Percentiles rank a stretch among this genome's conserved stretches.
Evolutionary conservation across 2,797 vertebrate genomes (phyloP).

Genomic region (Leptodactylus fallax): DNA sequence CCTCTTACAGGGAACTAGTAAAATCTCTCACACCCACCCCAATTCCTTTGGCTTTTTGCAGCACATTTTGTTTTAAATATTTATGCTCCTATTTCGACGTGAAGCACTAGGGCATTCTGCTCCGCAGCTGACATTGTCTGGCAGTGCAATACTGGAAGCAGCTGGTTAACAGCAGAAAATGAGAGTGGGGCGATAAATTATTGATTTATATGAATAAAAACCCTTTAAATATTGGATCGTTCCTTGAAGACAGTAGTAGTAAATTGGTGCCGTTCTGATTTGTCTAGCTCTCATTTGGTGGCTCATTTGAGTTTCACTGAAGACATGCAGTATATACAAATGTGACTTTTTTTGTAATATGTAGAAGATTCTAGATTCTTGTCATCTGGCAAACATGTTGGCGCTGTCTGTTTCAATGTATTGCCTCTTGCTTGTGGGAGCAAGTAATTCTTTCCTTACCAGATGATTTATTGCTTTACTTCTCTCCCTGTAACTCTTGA

Average conservation of each 20-base stretch:
- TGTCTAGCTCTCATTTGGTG: constrained; percentile 40
- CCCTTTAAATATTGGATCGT: constrained; percentile 80
- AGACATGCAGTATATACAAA: neutral
- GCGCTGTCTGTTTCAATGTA: too few relatives aligned
- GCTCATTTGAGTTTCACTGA: neutral
- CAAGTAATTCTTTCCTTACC: too few relatives aligned
- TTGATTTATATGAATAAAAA: constrained; percentile 92
- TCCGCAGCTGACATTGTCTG: constrained; percentile 87
- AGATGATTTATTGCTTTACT: too few relatives aligned
- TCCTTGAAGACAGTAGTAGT: constrained; percentile 68
- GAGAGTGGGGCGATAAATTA: constrained; percentile 88
- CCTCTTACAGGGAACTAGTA: constrained; percentile 71
- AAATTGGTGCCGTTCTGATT: constrained; percentile 68
- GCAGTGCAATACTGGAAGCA: constrained; percentile 80
- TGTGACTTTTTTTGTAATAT: neutral
- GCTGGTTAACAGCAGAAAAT: constrained; percentile 84
- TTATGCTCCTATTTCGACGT: constrained; percentile 87
- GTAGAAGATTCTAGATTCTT: too few relatives aligned
- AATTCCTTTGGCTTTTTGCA: constrained; percentile 76
- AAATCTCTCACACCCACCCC: constrained; percentile 72
- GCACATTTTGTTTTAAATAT: constrained; percentile 87
- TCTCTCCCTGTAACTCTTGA: too few relatives aligned
- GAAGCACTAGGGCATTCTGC: constrained; percentile 82
- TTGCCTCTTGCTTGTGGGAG: too few relatives aligned
- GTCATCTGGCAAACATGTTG: too few relatives aligned